A percentile compares a stretch with the other conserved stretches of the same genome.
Conservation (phyloP, 2,888 invertebrate species). For the Scaptomyza polygonia region DNA sequence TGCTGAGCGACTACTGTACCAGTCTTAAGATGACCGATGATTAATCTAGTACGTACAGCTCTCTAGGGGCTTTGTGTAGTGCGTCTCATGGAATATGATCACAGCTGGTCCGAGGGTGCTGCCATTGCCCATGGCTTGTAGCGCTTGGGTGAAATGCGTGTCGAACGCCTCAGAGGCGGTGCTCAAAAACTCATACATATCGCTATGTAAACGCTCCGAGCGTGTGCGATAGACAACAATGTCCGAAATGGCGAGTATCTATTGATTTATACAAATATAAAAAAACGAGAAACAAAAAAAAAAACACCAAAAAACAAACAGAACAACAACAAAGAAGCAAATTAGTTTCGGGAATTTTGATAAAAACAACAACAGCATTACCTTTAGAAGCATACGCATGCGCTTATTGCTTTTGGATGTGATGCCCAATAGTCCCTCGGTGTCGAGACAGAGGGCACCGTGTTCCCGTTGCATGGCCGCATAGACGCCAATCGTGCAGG, state of each 20-base stretch:
- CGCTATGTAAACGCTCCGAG: slow-evolving; percentile 90
- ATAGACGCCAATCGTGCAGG: slow-evolving; percentile 92
- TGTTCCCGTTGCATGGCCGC: slow-evolving; percentile 88
- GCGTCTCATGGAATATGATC: slow-evolving; percentile 92
- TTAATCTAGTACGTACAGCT: slow-evolving; percentile 83
- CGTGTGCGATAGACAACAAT: slow-evolving; percentile 91
- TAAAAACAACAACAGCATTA: slow-evolving; percentile 47
- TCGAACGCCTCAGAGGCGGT: slow-evolving; percentile 90
- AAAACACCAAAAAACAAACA: not conserved
- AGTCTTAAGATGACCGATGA: slow-evolving; percentile 13
- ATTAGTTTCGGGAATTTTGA: not conserved
- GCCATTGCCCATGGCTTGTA: slow-evolving; percentile 80
- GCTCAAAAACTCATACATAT: slow-evolving; percentile 91
- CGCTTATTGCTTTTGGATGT: slow-evolving; percentile 80
- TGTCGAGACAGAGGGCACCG: slow-evolving; percentile 90
- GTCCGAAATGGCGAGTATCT: slow-evolving; percentile 92
- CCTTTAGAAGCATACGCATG: slow-evolving; percentile 89
- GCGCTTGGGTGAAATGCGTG: slow-evolving; percentile 88
- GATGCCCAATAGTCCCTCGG: slow-evolving; percentile 90
- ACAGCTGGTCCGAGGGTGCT: slow-evolving; percentile 89
- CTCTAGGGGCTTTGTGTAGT: slow-evolving; percentile 88
- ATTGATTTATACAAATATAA: not conserved
- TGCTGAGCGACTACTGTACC: slow-evolving; percentile 13
- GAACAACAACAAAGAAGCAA: no score
- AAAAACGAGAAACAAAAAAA: not conserved